A percentile compares a stretch with the other conserved stretches of the same genome.
Evolutionary conservation across 1,140 invertebrate genomes (phyloP).

Genomic region (Procambarus virginalis): DNA sequence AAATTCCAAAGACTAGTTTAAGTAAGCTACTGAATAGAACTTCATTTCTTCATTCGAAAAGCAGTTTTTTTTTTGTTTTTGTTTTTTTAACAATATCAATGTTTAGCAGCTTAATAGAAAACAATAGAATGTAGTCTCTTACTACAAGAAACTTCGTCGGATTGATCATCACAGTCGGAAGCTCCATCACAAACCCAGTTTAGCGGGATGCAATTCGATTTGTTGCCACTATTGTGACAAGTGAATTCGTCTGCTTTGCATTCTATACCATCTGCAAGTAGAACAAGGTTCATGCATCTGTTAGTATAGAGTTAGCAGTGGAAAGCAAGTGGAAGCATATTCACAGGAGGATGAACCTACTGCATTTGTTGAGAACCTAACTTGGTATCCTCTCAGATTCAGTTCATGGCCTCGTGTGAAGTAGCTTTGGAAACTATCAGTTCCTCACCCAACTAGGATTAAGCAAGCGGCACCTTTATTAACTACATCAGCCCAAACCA

Average conservation of each 20-base stretch:
- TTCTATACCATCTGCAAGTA: conserved; percentile 56
- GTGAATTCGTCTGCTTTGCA: conserved; percentile 68
- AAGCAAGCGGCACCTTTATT: neutral
- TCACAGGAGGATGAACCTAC: neutral
- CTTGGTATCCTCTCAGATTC: neutral
- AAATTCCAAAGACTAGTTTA: too few species aligned
- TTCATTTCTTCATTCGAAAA: too few species aligned
- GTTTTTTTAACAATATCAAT: neutral
- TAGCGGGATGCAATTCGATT: conserved; percentile 85
- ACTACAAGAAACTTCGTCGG: conserved; percentile 93
- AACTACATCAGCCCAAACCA: neutral
- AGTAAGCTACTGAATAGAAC: too few species aligned
- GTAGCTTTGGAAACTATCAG: neutral
- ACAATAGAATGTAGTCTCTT: conserved; percentile 75
- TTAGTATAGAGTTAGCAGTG: conserved; percentile 4
- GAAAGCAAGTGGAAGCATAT: neutral
- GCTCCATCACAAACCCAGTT: conserved; percentile 94
- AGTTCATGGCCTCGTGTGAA: neutral
- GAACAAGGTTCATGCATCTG: conserved; percentile 26
- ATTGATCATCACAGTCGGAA: conserved; percentile 89
- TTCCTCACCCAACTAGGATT: neutral
- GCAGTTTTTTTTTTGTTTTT: too few species aligned
- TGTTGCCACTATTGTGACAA: conserved; percentile 52
- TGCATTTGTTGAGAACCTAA: neutral
- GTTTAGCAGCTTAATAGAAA: neutral